These are phyloP conservation scores for Cyphomyrus plagiostoma DNA, from an alignment of 2,113 vertebrate genomes.

Conservation along the genomic window DNA sequence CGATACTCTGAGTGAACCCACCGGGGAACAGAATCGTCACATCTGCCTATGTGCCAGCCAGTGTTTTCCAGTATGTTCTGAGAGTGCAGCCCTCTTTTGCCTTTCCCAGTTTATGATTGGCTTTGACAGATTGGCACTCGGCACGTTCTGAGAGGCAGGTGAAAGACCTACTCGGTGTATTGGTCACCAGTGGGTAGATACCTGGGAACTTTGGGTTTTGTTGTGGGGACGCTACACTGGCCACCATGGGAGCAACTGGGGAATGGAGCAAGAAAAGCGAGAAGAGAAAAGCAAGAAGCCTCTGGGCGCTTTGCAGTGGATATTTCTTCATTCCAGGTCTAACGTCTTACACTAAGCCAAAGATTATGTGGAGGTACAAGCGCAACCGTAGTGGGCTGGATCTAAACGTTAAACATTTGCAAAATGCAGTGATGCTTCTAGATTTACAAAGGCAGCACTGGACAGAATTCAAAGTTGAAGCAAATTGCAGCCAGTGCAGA, in stretches of 20 bases:
- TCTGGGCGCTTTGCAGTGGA: background rate
- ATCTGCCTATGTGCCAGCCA: background rate
- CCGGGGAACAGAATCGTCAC: background rate
- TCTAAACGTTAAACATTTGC: background rate
- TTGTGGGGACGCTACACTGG: slow-evolving; percentile 54
- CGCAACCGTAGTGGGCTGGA: background rate
- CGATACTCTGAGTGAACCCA: background rate
- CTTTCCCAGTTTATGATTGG: slow-evolving; percentile 42
- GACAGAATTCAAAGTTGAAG: background rate
- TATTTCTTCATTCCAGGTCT: background rate
- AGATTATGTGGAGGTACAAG: background rate
- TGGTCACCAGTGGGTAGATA: background rate
- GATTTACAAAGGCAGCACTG: background rate
- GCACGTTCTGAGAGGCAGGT: background rate
- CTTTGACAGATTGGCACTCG: background rate
- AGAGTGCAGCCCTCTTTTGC: slow-evolving; percentile 37
- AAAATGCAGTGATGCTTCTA: background rate
- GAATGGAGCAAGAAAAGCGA: background rate
- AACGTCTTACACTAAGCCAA: background rate
- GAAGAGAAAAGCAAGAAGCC: background rate
- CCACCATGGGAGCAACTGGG: background rate
- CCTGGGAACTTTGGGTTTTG: background rate
- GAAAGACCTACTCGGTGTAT: background rate
- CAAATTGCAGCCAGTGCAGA: background rate
- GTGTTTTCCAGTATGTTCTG: background rate